These are phyloP conservation scores for Myotis davidii DNA, from an alignment of 2,113 vertebrate genomes.

Conservation along the genomic window DNA sequence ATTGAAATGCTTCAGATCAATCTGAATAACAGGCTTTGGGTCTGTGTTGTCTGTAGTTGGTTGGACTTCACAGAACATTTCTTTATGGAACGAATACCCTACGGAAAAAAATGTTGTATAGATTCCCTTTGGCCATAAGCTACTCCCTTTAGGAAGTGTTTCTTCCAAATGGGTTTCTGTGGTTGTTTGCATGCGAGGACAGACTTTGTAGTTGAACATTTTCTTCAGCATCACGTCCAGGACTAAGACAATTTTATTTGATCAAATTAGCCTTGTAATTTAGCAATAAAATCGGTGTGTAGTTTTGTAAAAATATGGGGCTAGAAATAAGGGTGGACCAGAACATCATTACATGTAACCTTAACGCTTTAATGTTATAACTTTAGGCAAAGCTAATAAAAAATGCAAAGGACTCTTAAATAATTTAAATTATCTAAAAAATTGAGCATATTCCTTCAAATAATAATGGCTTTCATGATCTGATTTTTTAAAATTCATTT, in stretches of 20 bases:
- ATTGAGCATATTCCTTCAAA: constrained; percentile 80
- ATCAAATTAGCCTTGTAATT: background rate
- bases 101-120: background rate
- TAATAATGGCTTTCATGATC: constrained; percentile 80
- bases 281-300: background rate
- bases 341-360: constrained; percentile 73
- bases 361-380: constrained; percentile 77
- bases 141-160: background rate
- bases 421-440: constrained; percentile 83
- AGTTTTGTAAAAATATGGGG: constrained; percentile 63
- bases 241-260: constrained; percentile 5
- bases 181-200: background rate
- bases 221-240: background rate
- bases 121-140: background rate
- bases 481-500: constrained; percentile 79
- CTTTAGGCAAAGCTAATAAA: constrained; percentile 82
- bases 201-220: background rate
- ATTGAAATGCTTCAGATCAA: background rate
- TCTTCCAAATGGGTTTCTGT: background rate
- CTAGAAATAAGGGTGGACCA: constrained; percentile 60
- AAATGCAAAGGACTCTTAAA: constrained; percentile 79
- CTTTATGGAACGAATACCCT: background rate
- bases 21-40: background rate
- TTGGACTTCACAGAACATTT: background rate
- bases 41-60: background rate